phyloP scores from a whole-genome alignment of 1,140 invertebrate species.

The Eufriesea mexicana region DNA sequence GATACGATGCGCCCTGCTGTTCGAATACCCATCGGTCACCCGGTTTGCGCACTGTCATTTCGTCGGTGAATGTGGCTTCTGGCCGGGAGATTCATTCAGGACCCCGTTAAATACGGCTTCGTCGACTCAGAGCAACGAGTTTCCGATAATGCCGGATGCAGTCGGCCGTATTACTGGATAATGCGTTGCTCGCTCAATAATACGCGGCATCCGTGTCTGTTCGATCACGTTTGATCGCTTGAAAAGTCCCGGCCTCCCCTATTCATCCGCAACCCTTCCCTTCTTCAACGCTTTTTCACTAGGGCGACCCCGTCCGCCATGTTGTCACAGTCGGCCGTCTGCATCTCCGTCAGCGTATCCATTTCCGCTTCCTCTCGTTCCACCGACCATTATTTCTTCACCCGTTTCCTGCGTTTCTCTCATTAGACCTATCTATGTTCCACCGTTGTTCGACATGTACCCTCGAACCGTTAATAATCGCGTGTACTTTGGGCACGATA shows the following conservation, averaged over 20 bases:
- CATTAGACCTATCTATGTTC: not conserved
- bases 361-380: slow-evolving; percentile 34
- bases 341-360: slow-evolving; percentile 36
- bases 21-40: slow-evolving; percentile 26
- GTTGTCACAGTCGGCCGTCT: not conserved
- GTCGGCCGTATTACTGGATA: slow-evolving; percentile 75
- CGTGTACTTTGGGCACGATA: not conserved
- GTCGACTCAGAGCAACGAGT: slow-evolving; percentile 72
- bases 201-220: slow-evolving; percentile 67
- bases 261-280: slow-evolving; percentile 18
- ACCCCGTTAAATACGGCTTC: slow-evolving; percentile 71
- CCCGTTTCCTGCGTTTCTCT: not conserved
- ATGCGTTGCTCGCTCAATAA: slow-evolving; percentile 71
- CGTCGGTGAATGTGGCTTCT: slow-evolving; percentile 54
- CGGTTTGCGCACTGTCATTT: slow-evolving; percentile 27
- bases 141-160: slow-evolving; percentile 77
- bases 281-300: not conserved
- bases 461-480: slow-evolving; percentile 18
- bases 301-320: not conserved
- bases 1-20: not conserved
- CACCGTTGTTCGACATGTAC: slow-evolving; percentile 12
- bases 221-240: slow-evolving; percentile 70
- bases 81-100: slow-evolving; percentile 53
- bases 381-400: slow-evolving; percentile 24
- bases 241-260: slow-evolving; percentile 24